Base-by-base conservation (phyloP, 2,113 vertebrate genomes). In the Prunella himalayana region DNA sequence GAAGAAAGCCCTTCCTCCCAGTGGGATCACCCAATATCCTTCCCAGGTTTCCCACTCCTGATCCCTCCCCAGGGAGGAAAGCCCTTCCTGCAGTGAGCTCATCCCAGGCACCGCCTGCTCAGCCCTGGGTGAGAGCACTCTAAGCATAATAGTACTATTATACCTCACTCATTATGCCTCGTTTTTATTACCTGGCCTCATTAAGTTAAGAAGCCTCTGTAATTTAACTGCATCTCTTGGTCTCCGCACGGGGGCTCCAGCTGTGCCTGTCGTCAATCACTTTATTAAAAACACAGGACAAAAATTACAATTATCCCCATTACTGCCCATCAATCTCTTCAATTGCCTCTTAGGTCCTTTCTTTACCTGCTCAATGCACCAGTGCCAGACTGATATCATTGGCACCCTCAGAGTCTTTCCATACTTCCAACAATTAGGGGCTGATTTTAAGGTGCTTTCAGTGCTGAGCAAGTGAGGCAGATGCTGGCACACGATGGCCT, bases 181-280 rank as follows among this genome's bases (percentile, higher is more conserved):
- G 35, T 82, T 96, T 91, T 95, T 78, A 95, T 96, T 91, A 88
- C 73, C 85, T 9, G 77, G 83, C 50, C 92, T 96, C 95, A 96
- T 94, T 97, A 90, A 88, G 86, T 76, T 89, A 94, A 78, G 75
- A 56, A 97, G 94, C 63, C 90, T 90, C 91, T 70, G 80, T 68
- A 94, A 95, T 95, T 97, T 95, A 95, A 92, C 95, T 81, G 92
- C 95, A 75, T 87, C 92, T 87, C 94, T 31, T 53, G 53, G 68
- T 91, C 94, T 95, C 90, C 88, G 15, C 60, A 75, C 10, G 81
- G 86, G 93, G 90, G 88, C 56, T 82, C 66, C 54, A 94, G 94
- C 93, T 79, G 82, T 45, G 15, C 86, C 65, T 73, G 83, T 84
- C 64, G 31, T 89, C 84, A 82, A 53, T 83, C 81, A 76, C 88